Percentiles rank a stretch among this genome's conserved stretches.
phyloP scores from a whole-genome alignment of 2,888 invertebrate genomes.

The Listrodromus nycthemerus region DNA sequence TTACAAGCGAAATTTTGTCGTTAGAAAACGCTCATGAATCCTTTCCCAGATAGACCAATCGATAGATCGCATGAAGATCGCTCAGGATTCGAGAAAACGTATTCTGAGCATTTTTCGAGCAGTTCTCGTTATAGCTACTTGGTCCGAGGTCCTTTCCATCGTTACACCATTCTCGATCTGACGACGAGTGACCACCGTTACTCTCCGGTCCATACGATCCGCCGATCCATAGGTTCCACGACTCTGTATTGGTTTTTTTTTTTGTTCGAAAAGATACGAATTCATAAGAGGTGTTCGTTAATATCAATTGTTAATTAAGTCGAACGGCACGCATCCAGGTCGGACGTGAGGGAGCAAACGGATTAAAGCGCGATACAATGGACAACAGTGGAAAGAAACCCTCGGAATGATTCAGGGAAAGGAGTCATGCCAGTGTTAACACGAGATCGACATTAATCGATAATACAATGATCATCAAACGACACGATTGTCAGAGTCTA shows the following conservation, averaged over 20 bases:
- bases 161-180: slow-evolving; percentile 58
- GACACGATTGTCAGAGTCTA: slow-evolving; percentile 1
- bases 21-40: slow-evolving; percentile 56
- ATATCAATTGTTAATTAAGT: slow-evolving; percentile 21
- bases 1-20: slow-evolving; percentile 31
- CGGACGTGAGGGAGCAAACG: slow-evolving; percentile 45
- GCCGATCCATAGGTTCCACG: slow-evolving; percentile 61
- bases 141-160: slow-evolving; percentile 54
- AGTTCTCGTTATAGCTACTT: slow-evolving; percentile 57
- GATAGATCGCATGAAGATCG: not conserved
- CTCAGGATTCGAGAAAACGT: slow-evolving; percentile 59
- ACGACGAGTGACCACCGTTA: slow-evolving; percentile 49
- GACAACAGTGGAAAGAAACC: slow-evolving; percentile 28
- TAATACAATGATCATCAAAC: slow-evolving; percentile 3
- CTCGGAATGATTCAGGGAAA: slow-evolving; percentile 51
- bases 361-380: slow-evolving; percentile 54
- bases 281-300: slow-evolving; percentile 1
- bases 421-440: slow-evolving; percentile 64
- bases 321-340: slow-evolving; percentile 41
- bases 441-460: slow-evolving; percentile 43
- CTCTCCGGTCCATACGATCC: slow-evolving; percentile 63
- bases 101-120: slow-evolving; percentile 60
- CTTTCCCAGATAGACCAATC: slow-evolving; percentile 29
- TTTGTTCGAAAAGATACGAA: slow-evolving; percentile 14
- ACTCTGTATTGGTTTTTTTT: slow-evolving; percentile 57